These are phyloP conservation scores for Eubasilissa splendida DNA, from an alignment of 2,888 invertebrate genomes.

Conservation along the genomic window DNA sequence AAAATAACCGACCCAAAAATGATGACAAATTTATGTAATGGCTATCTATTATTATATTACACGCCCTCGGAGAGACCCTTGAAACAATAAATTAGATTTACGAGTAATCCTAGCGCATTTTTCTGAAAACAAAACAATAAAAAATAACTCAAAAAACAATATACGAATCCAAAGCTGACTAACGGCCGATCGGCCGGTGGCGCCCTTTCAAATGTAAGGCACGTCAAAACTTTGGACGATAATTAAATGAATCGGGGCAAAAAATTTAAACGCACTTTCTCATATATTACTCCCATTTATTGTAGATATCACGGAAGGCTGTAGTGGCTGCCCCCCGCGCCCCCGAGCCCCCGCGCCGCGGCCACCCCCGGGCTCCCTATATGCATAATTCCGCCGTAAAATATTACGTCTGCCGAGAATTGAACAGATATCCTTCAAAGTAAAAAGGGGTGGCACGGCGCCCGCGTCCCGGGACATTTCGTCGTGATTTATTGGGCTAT, in stretches of 20 bases:
- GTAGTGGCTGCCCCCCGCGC: constrained; percentile 34
- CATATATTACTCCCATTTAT: constrained; percentile 57
- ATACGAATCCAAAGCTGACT: constrained; percentile 35
- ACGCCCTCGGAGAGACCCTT: constrained; percentile 6
- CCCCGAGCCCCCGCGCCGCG: constrained; percentile 34
- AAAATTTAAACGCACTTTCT: constrained; percentile 58
- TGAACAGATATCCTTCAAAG: constrained; percentile 78
- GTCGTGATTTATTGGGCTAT: constrained; percentile 82
- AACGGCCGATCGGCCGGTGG: constrained; percentile 42
- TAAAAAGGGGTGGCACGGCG: constrained; percentile 61
- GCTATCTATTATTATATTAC: constrained; percentile 19
- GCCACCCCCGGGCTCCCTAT: constrained; percentile 49
- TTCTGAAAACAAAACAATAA: constrained; percentile 42
- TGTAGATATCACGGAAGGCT: constrained; percentile 57
- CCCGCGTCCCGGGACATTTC: constrained; percentile 61
- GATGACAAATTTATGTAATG: constrained; percentile 3
- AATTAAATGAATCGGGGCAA: constrained; percentile 59
- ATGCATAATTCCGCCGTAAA: constrained; percentile 79
- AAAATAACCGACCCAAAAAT: neutral
- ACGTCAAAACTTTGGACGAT: constrained; percentile 59
- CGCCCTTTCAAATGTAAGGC: constrained; percentile 52
- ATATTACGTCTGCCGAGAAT: constrained; percentile 78
- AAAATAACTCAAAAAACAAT: constrained; percentile 41
- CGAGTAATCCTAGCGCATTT: constrained; percentile 31
- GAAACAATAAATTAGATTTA: constrained; percentile 28